Evolutionary conservation across 2,797 vertebrate species (phyloP), one percentile per base, ranked within the genome.

Genomic region (Centroberyx gerrardi): DNA sequence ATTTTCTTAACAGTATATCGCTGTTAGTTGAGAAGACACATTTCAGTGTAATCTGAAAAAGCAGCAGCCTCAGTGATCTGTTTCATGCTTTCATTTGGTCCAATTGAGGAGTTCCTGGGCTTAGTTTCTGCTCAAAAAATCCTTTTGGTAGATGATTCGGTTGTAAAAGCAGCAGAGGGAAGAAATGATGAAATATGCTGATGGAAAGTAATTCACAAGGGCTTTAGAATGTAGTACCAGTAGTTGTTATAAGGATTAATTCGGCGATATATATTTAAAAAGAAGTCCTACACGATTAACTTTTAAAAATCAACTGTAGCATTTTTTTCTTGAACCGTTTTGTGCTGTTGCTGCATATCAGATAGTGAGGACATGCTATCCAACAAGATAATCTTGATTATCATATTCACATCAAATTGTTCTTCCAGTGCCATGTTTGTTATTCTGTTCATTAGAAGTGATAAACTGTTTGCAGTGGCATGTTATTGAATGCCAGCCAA

Each of bases 301-400:
- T 54, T 68, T 33, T 56, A 68, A n/a, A 15, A 72, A 79, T 81
- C 56, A 76, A 46, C 33, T 62, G 71, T 83, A 81, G 72, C 40
- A 55, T 40, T 40, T 40, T 33, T 40, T 22, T 38, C 36, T 38
- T 38, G 5, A 38, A 38, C 6, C 12, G 10, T 42, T 27, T 71
- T 68, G 59, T 59, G 44, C 59, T 74, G 59, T 68, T 69, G 22
- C 67, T 61, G 72, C 54, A 69, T 38, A 18, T n/a, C n/a, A 18
- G 13, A 72, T 54, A 63, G 49, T 8, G 66, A 3, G 31, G 44
- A 66, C 54, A 33, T 33, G 33, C 36, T 33, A 72, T 72, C 63
- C 70, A 81, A 66, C 49, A 48, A 67, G 70, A 87, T 82, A 53
- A 85, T 80, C 70, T 71, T 85, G 68, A 87, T 85, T 74, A 82